phyloP scores from a whole-genome alignment of 2,797 vertebrate genomes.

The Hippopotamyrus pictus region DNA sequence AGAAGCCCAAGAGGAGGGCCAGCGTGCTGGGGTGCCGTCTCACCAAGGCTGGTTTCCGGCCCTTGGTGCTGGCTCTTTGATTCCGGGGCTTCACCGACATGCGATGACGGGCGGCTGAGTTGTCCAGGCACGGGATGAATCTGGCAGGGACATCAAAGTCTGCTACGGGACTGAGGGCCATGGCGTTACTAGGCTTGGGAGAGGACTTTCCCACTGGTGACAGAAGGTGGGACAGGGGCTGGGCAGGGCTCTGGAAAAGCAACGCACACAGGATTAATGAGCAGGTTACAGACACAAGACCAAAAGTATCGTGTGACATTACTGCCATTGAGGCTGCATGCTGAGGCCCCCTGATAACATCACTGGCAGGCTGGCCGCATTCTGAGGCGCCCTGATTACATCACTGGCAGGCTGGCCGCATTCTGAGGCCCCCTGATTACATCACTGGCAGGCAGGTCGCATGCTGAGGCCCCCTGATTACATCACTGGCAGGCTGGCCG shows the following conservation, averaged over 20 bases:
- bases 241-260: constrained; percentile 51
- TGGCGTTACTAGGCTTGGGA: constrained; percentile 29
- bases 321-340: background rate
- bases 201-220: constrained; percentile 51
- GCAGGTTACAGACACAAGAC: background rate
- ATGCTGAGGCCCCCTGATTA: background rate
- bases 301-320: background rate
- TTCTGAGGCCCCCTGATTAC: background rate
- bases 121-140: constrained; percentile 74
- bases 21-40: constrained; percentile 23
- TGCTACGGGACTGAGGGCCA: constrained; percentile 42
- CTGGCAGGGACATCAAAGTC: constrained; percentile 73
- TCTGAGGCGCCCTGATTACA: background rate
- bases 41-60: constrained; percentile 64
- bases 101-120: constrained; percentile 89
- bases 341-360: background rate
- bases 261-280: background rate
- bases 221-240: constrained; percentile 48
- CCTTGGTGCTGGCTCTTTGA: constrained; percentile 74
- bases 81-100: constrained; percentile 86
- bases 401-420: background rate
- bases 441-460: background rate
- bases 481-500: background rate
- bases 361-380: background rate
- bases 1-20: background rate